These are phyloP conservation scores for Bufo bufo DNA, from an alignment of 2,113 vertebrate genomes.

Conservation along the genomic window DNA sequence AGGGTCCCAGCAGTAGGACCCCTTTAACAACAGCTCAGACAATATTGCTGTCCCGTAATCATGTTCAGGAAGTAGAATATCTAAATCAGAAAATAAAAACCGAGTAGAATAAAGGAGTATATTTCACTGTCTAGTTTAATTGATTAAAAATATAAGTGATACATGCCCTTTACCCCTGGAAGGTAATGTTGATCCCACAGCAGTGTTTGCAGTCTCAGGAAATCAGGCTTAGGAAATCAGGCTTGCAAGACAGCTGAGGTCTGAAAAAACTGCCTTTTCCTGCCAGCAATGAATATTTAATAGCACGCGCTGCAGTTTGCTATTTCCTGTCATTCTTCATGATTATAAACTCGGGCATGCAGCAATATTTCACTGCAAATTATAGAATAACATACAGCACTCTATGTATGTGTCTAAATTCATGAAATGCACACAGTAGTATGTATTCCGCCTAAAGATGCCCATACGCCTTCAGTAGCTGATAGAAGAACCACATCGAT, in stretches of 20 bases:
- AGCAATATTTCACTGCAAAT: neutral
- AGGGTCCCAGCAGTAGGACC: too few relatives aligned
- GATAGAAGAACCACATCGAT: too few relatives aligned
- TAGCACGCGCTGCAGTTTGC: neutral
- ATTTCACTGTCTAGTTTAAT: too few relatives aligned
- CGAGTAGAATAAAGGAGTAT: too few relatives aligned
- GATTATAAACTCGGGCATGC: neutral
- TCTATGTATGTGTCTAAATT: neutral
- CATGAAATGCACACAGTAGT: too few relatives aligned
- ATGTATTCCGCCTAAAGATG: too few relatives aligned
- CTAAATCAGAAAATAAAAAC: too few relatives aligned
- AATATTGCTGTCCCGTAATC: too few relatives aligned
- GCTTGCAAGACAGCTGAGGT: constrained; percentile 16
- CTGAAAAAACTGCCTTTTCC: constrained; percentile 18
- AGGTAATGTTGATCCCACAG: constrained; percentile 36
- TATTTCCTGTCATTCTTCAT: neutral
- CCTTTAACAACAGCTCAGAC: too few relatives aligned
- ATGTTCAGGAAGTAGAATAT: too few relatives aligned
- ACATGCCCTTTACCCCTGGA: neutral
- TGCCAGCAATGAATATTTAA: constrained; percentile 42
- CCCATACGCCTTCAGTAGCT: too few relatives aligned
- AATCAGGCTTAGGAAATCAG: neutral
- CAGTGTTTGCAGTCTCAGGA: constrained; percentile 2
- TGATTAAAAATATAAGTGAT: too few relatives aligned
- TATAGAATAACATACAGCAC: neutral